Evolutionary conservation across 2,797 vertebrate species (phyloP).

Genomic region (Enteromius mattozi): DNA sequence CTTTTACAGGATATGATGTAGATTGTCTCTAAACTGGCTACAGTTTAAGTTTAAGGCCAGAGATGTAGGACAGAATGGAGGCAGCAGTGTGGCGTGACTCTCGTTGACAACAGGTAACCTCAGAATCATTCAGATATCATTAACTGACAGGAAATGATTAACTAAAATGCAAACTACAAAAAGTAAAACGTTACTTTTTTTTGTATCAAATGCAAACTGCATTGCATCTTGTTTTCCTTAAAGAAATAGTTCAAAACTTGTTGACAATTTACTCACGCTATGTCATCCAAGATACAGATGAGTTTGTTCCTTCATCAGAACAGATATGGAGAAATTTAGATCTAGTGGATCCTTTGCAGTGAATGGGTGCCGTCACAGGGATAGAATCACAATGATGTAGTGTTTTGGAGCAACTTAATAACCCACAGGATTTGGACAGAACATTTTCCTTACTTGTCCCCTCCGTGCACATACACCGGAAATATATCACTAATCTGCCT

Average conservation of each 20-base stretch:
- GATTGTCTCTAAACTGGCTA: slow-evolving; percentile 75
- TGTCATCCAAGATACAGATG: not conserved
- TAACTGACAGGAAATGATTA: not conserved
- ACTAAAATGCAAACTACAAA: slow-evolving; percentile 21
- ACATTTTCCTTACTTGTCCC: slow-evolving; percentile 17
- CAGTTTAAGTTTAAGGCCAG: slow-evolving; percentile 52
- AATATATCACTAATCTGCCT: not conserved
- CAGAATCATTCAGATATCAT: not conserved
- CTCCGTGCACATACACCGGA: not conserved
- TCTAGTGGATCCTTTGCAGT: not conserved
- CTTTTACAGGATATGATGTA: slow-evolving; percentile 66
- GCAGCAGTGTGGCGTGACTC: slow-evolving; percentile 68
- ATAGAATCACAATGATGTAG: slow-evolving; percentile 53
- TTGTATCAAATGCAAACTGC: slow-evolving; percentile 7
- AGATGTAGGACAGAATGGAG: slow-evolving; percentile 76
- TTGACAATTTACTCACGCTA: not conserved
- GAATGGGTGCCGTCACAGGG: not conserved
- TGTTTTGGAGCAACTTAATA: slow-evolving; percentile 68
- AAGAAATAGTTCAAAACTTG: not conserved
- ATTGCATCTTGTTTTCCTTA: slow-evolving; percentile 18
- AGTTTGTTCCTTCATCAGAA: not conserved
- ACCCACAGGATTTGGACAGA: slow-evolving; percentile 73
- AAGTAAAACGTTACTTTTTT: not conserved
- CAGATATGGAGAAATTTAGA: not conserved
- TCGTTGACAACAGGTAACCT: slow-evolving; percentile 72